Evolutionary conservation across 2,888 invertebrate genomes (phyloP), one percentile per base, ranked within the genome.

Genomic region (Acanthacorydalis orientalis): DNA sequence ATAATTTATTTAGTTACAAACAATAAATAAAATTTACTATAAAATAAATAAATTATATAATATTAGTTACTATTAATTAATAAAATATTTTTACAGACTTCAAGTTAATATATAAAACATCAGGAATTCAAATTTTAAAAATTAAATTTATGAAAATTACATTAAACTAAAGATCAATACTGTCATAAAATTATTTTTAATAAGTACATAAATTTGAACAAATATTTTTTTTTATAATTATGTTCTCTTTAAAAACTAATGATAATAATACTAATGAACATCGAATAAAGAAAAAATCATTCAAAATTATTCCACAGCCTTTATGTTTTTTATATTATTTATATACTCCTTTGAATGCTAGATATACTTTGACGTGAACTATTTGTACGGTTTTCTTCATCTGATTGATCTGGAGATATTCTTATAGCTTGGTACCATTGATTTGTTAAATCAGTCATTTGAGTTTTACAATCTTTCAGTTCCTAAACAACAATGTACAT

Each of bases 401-500:
- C 89, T 32, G 87, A 86, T 57, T 88, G 83, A 52, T 86, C 77
- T 9, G 91, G 90, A 43, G 87, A 83, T 58, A 90, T 84, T 51
- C 90, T 75, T 55, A 95, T 92, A 0, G 93, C 93, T 63, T 95
- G 89, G 68, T 93, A 95, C 95, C 95, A 96, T 63, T 95, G 88
- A 62, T 93, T 91, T 1, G 95, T 93, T 53, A 96, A 70, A 65
- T 90, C 90, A 1, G 89, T 88, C 91, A 96, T 93, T 69, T 95
- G 93, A 55, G 86, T 89, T 65, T 90, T 90, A 61, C 95, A 95
- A 65, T 96, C 95, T 61, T 89, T 87, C 52, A 95, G 68, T 69
- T 96, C 95, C 82, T 89, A 68, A n/a, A 60, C 57, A 50, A 55
- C 54, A 52, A 52, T 50, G 47, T 34, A 14, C 12, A 16, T 23